These are phyloP conservation scores for Columba guinea DNA, from an alignment of 2,797 vertebrate genomes.

Conservation along the genomic window DNA sequence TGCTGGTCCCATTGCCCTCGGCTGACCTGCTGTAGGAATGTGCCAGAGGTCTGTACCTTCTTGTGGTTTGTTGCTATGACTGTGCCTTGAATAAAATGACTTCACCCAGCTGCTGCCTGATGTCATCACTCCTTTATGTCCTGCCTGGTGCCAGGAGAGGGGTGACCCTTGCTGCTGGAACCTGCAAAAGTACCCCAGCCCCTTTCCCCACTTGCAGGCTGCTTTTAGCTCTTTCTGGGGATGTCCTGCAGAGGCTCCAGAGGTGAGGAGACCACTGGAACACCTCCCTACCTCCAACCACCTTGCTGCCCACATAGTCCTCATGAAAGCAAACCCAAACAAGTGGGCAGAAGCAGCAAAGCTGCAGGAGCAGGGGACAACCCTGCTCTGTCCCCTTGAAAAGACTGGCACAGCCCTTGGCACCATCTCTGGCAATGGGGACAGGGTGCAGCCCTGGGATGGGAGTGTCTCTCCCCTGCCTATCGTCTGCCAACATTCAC, in stretches of 20 bases:
- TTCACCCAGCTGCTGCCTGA: conserved; percentile 49
- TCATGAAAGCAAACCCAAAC: not conserved
- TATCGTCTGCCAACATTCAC: rapidly evolving
- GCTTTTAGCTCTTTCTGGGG: not conserved
- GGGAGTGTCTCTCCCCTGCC: not conserved
- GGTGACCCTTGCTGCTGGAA: not conserved
- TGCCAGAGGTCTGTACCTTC: conserved; percentile 77
- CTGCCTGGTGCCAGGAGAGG: not conserved
- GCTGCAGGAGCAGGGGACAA: not conserved
- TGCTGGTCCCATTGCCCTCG: conserved; percentile 45
- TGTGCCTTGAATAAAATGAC: conserved; percentile 81
- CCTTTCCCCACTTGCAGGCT: not conserved
- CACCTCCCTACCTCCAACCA: not conserved
- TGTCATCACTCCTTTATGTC: rapidly evolving
- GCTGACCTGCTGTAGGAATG: conserved; percentile 70
- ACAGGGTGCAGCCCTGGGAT: not conserved
- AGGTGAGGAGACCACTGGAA: not conserved
- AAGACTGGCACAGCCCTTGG: not conserved
- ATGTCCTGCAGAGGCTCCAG: not conserved
- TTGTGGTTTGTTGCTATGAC: conserved; percentile 77
- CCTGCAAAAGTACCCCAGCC: not conserved
- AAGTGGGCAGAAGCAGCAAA: not conserved
- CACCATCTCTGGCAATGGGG: rapidly evolving
- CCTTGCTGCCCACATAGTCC: rapidly evolving
- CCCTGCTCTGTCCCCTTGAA: rapidly evolving